phyloP scores from a whole-genome alignment of 2,888 invertebrate species.

The Stramonita haemastoma region DNA sequence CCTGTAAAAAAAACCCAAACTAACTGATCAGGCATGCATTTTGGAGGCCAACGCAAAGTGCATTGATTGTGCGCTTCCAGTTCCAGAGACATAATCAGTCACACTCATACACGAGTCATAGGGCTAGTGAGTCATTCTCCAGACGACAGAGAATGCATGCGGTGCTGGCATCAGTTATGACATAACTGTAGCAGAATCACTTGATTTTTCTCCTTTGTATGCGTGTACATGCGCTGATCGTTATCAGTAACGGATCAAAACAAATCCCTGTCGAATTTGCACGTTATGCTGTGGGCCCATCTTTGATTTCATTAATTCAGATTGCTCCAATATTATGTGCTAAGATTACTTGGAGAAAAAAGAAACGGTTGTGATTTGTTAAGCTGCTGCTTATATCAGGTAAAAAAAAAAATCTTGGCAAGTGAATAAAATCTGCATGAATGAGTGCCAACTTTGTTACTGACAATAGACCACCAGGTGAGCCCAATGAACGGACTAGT shows the following conservation, averaged over 20 bases:
- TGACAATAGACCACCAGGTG: conserved; percentile 18
- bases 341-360: neutral
- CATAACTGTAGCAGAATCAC: too few relatives aligned
- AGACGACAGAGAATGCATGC: too few relatives aligned
- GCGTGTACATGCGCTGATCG: too few relatives aligned
- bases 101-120: too few relatives aligned
- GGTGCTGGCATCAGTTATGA: too few relatives aligned
- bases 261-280: too few relatives aligned
- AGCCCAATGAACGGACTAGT: conserved; percentile 31
- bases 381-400: neutral
- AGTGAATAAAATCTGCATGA: neutral
- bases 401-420: neutral
- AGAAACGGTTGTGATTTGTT: neutral
- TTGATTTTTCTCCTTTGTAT: too few relatives aligned
- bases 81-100: too few relatives aligned
- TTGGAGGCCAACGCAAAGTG: neutral
- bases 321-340: neutral
- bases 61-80: neutral
- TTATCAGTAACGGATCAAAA: too few relatives aligned
- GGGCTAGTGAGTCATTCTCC: too few relatives aligned
- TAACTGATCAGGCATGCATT: too few relatives aligned
- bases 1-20: neutral
- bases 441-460: conserved; percentile 33
- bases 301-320: neutral
- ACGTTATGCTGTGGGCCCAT: neutral